Evolutionary conservation across 2,113 vertebrate genomes (phyloP).

Genomic region (Catharus bicknelli): DNA sequence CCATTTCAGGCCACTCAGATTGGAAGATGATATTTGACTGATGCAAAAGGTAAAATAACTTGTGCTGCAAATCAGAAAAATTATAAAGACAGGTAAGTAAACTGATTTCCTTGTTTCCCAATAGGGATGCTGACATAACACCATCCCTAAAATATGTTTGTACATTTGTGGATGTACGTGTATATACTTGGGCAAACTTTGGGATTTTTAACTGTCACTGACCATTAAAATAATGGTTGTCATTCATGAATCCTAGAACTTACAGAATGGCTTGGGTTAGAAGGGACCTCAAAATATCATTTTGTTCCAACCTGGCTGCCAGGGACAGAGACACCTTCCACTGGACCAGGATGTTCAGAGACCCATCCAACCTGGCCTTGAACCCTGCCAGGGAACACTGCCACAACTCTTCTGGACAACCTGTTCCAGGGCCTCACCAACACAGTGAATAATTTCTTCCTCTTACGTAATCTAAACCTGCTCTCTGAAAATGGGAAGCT

Average conservation of each 20-base stretch:
- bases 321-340: background rate
- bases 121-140: background rate
- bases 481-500: background rate
- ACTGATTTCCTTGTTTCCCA: background rate
- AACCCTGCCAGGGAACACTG: background rate
- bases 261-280: background rate
- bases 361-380: background rate
- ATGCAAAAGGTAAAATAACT: background rate
- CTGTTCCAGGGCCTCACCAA: background rate
- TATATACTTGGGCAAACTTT: background rate
- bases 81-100: background rate
- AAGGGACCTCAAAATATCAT: background rate
- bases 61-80: background rate
- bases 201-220: background rate
- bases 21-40: background rate
- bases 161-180: background rate
- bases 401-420: background rate
- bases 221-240: background rate
- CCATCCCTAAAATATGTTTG: background rate
- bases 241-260: background rate
- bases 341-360: background rate
- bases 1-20: background rate
- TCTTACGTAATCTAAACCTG: background rate
- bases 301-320: rapidly evolving
- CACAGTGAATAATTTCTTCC: background rate